A percentile compares a stretch with the other conserved stretches of the same genome.
These are phyloP conservation scores for Mimumesa dahlbomi DNA, from an alignment of 2,888 invertebrate genomes.

Conservation along the genomic window DNA sequence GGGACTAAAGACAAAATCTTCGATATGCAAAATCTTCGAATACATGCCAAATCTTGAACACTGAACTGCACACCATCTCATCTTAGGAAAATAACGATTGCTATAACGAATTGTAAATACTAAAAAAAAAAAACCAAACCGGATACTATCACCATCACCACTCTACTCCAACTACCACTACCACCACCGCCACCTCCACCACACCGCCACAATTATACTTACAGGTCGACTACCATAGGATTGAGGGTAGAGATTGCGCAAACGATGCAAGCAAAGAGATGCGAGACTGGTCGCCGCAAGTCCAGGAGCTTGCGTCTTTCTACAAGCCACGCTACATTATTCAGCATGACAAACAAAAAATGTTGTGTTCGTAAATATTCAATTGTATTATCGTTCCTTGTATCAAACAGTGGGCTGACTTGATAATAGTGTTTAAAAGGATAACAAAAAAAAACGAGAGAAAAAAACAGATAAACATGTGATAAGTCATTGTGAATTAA, in stretches of 20 bases:
- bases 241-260: too few species aligned
- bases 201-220: conserved; percentile 69
- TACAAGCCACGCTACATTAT: conserved; percentile 70
- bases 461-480: conserved; percentile 75
- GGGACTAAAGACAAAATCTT: conserved; percentile 68
- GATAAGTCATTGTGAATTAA: conserved; percentile 79
- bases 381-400: conserved; percentile 80
- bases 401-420: conserved; percentile 78
- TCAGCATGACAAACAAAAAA: conserved; percentile 72
- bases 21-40: conserved; percentile 72
- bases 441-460: too few species aligned
- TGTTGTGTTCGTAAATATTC: conserved; percentile 79
- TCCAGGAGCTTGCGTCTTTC: conserved; percentile 69
- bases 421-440: conserved; percentile 73
- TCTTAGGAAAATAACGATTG: conserved; percentile 69
- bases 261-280: conserved; percentile 72
- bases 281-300: conserved; percentile 67
- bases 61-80: conserved; percentile 73
- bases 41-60: conserved; percentile 79
- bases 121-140: too few species aligned
- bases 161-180: conserved; percentile 81
- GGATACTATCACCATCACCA: conserved; percentile 77
- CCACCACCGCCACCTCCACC: conserved; percentile 78
- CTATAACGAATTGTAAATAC: conserved; percentile 77
- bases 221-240: conserved; percentile 66